Base-by-base conservation (phyloP, 2,888 invertebrate species). In the Idaea aversata region DNA sequence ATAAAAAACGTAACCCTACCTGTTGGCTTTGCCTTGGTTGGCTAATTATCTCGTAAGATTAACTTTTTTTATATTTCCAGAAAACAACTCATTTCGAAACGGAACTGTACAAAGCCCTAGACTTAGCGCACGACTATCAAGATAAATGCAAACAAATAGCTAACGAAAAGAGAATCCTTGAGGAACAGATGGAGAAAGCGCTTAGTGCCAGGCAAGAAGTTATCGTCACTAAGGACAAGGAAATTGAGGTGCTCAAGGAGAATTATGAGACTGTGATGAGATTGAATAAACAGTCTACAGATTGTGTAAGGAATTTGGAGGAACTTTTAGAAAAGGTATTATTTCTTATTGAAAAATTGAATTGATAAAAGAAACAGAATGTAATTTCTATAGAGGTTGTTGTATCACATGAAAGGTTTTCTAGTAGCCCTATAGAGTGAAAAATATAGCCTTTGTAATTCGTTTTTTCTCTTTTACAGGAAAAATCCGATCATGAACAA, bases 81-180 rank as follows among this genome's bases (percentile, higher is more conserved):
- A 94, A 93, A 91, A 88, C 93, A 0, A 93, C 93, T 69, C 93
- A 94, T 59, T 94, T 95, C 73, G 96, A 97, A 87, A 92, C 94
- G 5, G 97, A 97, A 87, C 87, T 96, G 1, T 94, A 96, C 38
- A 96, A 96, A 87, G 95, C 96, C 0, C 84, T 96, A 60, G 95
- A 95, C 75, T 81, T 96, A 58, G 96, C 95, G 0, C 95, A 95
- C 47, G 94, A 94, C 71, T 95, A 94, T 77, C 95, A 96, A 81
- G 94, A 95, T 34, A 96, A 95, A 82, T 93, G 93, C 67, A 94
- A 94, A 66, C 87, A 88, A 59, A 74, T 95, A 0, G 94, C 94
- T 64, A 70, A 78, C 0, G 94, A 95, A 67, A 88, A 93, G 65
- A 84, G 86, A 10, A 85, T 87, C 47, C 66, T 88, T 0, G 80